phyloP scores from a whole-genome alignment of 2,113 vertebrate genomes.

The Ictalurus furcatus region DNA sequence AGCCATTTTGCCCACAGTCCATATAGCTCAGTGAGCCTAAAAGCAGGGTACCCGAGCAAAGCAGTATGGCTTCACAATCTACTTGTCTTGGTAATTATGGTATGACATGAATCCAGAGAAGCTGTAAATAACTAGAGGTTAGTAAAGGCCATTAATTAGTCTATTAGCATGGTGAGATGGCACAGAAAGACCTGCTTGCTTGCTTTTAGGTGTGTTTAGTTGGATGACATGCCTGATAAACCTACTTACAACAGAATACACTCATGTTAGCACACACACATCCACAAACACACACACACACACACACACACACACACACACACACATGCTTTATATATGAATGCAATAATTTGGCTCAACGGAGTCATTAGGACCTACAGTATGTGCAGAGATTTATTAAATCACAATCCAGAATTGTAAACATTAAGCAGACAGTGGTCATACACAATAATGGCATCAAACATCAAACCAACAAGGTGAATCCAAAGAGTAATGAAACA shows the following conservation, averaged over 20 bases:
- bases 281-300: no score
- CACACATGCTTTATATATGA: no score
- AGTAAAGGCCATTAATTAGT: slow-evolving; percentile 19
- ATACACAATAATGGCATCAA: background rate
- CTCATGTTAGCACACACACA: background rate
- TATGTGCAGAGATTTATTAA: background rate
- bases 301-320: no score
- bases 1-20: background rate
- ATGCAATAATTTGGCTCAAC: background rate
- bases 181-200: background rate
- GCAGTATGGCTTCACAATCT: background rate
- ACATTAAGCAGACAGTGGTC: background rate
- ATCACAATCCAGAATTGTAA: background rate
- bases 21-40: background rate
- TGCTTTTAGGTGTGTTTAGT: background rate
- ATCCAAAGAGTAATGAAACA: background rate
- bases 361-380: background rate
- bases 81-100: slow-evolving; percentile 37
- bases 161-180: background rate
- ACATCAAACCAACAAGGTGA: background rate
- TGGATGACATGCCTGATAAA: background rate
- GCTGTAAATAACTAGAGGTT: slow-evolving; percentile 23
- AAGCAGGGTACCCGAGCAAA: background rate
- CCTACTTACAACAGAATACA: background rate
- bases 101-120: slow-evolving; percentile 4